phyloP scores from a whole-genome alignment of 2,797 vertebrate species.

The Arnoldichthys spilopterus region DNA sequence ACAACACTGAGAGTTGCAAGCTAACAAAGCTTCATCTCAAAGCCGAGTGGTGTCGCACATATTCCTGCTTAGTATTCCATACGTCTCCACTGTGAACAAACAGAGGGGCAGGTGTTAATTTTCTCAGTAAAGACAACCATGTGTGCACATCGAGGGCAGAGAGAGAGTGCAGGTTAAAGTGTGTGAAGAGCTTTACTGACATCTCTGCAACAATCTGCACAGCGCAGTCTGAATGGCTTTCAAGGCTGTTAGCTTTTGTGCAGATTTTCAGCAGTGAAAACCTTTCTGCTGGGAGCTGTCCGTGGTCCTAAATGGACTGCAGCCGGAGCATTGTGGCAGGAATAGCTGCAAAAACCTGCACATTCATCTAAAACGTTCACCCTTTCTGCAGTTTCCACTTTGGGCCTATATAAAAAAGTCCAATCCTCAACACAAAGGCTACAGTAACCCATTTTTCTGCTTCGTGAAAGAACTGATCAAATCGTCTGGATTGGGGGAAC shows the following conservation, averaged over 20 bases:
- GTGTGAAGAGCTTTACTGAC: conserved; percentile 3
- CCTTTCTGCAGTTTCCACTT: conserved; percentile 11
- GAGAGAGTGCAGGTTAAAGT: not conserved
- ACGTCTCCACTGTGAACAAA: conserved; percentile 37
- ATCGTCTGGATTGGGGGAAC: not conserved
- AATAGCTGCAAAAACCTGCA: conserved; percentile 16
- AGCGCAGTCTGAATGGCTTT: not conserved
- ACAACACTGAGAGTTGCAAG: conserved; percentile 2
- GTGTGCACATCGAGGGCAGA: conserved; percentile 18
- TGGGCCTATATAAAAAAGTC: conserved; percentile 17
- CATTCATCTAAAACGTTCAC: conserved; percentile 27
- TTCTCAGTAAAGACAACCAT: conserved; percentile 27
- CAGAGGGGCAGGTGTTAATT: conserved; percentile 44
- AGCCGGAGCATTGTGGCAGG: conserved; percentile 18
- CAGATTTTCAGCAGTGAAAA: conserved; percentile 9
- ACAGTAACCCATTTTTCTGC: not conserved
- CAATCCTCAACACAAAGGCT: conserved; percentile 4
- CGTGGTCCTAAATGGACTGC: conserved; percentile 37
- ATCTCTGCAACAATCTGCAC: not conserved
- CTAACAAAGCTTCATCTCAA: conserved; percentile 24
- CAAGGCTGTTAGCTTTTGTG: not conserved
- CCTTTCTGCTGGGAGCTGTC: conserved; percentile 42
- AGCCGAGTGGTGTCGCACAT: not conserved
- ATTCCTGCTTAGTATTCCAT: conserved; percentile 53
- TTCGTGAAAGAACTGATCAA: not conserved